Base-by-base conservation (phyloP, 2,113 vertebrate species). In the Cepphus grylle region DNA sequence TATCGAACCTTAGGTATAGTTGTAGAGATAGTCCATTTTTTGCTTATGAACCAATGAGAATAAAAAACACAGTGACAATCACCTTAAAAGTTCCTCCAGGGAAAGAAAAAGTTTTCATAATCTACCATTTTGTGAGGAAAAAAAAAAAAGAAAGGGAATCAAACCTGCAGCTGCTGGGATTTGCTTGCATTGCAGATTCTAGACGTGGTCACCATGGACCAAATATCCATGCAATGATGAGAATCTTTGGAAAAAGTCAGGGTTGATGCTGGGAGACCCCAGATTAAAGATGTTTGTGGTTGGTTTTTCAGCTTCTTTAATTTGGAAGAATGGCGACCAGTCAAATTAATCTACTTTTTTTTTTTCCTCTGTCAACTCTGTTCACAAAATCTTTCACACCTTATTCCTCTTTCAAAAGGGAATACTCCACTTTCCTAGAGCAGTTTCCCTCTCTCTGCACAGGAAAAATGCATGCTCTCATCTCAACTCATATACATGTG, bases 291-390 rank as follows among this genome's bases (percentile, higher is more conserved):
- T 11, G 25, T n/a, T 53, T 49, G 30, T 79, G 20, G 3, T 6
- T 76, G 29, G 1, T 81, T 72, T 88, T 94, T 49, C 0, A 69
- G 15, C 26, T 93, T 50, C 3, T 62, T 88, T 52, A 49, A 30
- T 70, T 73, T 55, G 32, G 6, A 71, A 81, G 18, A 83, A 36
- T 47, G 5, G 4, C 18, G 55, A 40, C 8, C n/a, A 36, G 30
- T 36, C 21, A 69, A 63, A 65, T 50, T 82, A 1, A 38, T 26
- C 38, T 71, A 8, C 20, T 22, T 56, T 59, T 29, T 13, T 20
- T 17, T 8, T 1, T n/a, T n/a, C 2, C 3, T 3, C 18, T 32
- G 10, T 49, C n/a, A 74, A 18, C n/a, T 55, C 13, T n/a, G 6
- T 58, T 76, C 20, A 32, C 7, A 65, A 79, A 62, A 17, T 36